These are phyloP conservation scores for Caenorhabditis panamensis DNA, from an alignment of 2,888 invertebrate genomes.

Conservation along the genomic window DNA sequence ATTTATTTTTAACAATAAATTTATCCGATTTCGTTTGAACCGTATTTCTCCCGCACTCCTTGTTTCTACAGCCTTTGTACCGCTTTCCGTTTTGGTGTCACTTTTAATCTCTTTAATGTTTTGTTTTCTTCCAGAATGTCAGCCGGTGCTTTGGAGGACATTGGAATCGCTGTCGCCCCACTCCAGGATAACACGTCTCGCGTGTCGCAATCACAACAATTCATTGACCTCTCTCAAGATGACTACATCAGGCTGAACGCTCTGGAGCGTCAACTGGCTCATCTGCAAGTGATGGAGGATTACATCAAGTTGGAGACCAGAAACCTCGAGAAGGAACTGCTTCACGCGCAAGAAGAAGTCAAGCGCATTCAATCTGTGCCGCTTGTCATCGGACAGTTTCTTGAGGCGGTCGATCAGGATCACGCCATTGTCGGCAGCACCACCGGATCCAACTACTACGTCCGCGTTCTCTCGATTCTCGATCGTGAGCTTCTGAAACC, in stretches of 20 bases:
- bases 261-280: conserved; percentile 95
- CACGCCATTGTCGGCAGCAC: conserved; percentile 99
- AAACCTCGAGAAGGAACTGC: conserved; percentile 97
- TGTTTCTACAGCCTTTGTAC: no score
- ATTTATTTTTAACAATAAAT: conserved; percentile 35
- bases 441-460: conserved; percentile 98
- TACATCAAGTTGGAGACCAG: conserved; percentile 99
- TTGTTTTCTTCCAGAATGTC: conserved; percentile 42
- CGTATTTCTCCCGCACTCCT: neutral
- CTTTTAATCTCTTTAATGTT: neutral
- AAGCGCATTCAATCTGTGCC: conserved; percentile 99
- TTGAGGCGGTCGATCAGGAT: conserved; percentile 99
- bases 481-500: conserved; percentile 97
- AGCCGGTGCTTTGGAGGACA: conserved; percentile 67
- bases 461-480: conserved; percentile 96
- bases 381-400: conserved; percentile 97
- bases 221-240: conserved; percentile 37
- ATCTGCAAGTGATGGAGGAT: conserved; percentile 98
- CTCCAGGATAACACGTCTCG: no score
- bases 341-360: conserved; percentile 94
- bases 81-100: neutral
- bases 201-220: no score
- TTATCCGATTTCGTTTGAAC: neutral
- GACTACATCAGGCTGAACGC: conserved; percentile 40
- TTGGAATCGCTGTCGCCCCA: conserved; percentile 71